Evolutionary conservation across 2,888 invertebrate genomes (phyloP).

Genomic region (Neoscelio sp.): DNA sequence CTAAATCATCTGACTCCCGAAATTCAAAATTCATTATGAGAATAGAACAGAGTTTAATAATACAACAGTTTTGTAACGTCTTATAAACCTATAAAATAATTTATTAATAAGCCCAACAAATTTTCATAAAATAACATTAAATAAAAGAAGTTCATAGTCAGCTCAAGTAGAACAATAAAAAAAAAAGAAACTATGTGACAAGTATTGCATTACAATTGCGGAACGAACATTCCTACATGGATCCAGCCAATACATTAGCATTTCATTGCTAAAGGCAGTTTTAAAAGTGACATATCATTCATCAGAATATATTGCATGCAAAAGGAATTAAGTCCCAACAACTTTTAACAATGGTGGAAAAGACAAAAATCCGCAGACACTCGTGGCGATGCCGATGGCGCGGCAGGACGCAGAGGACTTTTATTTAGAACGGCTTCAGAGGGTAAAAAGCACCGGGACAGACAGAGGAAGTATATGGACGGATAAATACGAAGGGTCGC

Average conservation of each 20-base stretch:
- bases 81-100: too few species aligned
- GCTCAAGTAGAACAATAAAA: too few species aligned
- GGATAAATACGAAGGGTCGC: slow-evolving; percentile 75
- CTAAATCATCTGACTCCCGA: too few species aligned
- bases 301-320: slow-evolving; percentile 33
- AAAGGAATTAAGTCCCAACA: slow-evolving; percentile 58
- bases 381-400: slow-evolving; percentile 55
- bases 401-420: slow-evolving; percentile 67
- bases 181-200: too few species aligned
- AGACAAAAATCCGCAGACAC: slow-evolving; percentile 74
- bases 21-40: too few species aligned
- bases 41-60: too few species aligned
- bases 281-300: slow-evolving; percentile 17
- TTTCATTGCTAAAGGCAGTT: not conserved
- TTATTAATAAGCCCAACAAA: too few species aligned
- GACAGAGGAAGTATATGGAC: slow-evolving; percentile 75
- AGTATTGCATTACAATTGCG: too few species aligned
- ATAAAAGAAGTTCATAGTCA: too few species aligned
- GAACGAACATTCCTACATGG: too few species aligned
- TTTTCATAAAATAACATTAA: too few species aligned
- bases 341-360: slow-evolving; percentile 74
- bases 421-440: slow-evolving; percentile 73
- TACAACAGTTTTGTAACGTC: too few species aligned
- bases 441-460: slow-evolving; percentile 70
- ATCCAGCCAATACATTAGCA: not conserved